These are phyloP conservation scores for Andrena cerasifolii DNA, from an alignment of 1,140 invertebrate genomes.

Conservation along the genomic window DNA sequence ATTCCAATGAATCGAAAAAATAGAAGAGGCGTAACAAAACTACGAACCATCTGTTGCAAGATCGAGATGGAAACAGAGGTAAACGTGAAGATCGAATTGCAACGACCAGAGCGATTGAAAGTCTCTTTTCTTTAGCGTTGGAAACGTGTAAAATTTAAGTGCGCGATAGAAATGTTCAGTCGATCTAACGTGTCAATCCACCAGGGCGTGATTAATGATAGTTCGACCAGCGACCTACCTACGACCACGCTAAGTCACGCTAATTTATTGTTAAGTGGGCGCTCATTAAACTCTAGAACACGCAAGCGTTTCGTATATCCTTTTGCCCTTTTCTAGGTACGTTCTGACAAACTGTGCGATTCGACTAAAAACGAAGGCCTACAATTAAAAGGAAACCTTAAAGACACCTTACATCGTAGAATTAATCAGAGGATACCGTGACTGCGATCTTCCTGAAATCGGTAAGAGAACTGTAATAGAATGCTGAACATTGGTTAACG, in stretches of 20 bases:
- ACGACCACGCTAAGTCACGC: not conserved
- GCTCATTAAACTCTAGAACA: not conserved
- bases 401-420: no score
- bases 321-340: no score
- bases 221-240: slow-evolving; percentile 1
- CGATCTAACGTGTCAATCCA: not conserved
- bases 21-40: not conserved
- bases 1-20: not conserved
- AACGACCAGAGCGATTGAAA: not conserved
- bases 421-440: no score
- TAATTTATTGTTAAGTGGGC: not conserved
- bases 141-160: not conserved
- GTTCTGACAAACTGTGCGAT: not conserved
- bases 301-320: not conserved
- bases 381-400: not conserved
- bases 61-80: not conserved
- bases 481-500: no score
- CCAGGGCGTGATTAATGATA: not conserved
- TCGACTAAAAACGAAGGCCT: not conserved
- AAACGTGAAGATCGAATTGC: not conserved
- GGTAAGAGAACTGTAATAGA: no score
- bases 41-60: not conserved
- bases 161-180: not conserved
- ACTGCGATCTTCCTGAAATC: no score
- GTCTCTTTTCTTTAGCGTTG: not conserved